Percentiles rank a stretch among this genome's conserved stretches.
Conservation (phyloP, 2,888 invertebrate species). For the Epinotia brunnichana region DNA sequence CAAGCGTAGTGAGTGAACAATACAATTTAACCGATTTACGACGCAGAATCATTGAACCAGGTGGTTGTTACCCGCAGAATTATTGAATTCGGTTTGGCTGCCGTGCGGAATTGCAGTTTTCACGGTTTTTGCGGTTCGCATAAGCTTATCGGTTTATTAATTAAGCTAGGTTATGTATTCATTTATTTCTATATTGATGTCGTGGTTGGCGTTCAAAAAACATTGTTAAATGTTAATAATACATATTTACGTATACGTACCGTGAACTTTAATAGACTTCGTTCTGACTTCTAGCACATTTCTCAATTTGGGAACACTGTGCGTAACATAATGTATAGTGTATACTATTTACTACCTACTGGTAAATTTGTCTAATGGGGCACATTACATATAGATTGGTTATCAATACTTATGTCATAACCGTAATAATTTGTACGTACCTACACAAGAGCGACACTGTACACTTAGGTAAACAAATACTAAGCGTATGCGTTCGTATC, state of each 20-base stretch:
- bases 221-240: too few relatives aligned
- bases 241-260: too few relatives aligned
- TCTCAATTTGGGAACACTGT: too few relatives aligned
- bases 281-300: too few relatives aligned
- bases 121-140: not conserved
- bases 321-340: too few relatives aligned
- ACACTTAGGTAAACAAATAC: not conserved
- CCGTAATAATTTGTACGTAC: too few relatives aligned
- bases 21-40: conserved; percentile 1
- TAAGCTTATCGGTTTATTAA: conserved; percentile 1
- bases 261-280: too few relatives aligned
- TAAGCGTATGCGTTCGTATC: too few relatives aligned
- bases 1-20: not conserved
- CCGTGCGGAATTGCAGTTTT: conserved; percentile 11
- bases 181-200: not conserved
- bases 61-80: not conserved
- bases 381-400: too few relatives aligned
- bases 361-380: too few relatives aligned
- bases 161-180: conserved; percentile 5
- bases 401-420: too few relatives aligned
- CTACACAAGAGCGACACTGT: not conserved
- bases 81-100: not conserved
- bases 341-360: too few relatives aligned
- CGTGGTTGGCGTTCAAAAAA: not conserved
- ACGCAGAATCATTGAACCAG: not conserved